phyloP scores from a whole-genome alignment of 2,888 invertebrate genomes.

The Dyspetes luteomarginatus region DNA sequence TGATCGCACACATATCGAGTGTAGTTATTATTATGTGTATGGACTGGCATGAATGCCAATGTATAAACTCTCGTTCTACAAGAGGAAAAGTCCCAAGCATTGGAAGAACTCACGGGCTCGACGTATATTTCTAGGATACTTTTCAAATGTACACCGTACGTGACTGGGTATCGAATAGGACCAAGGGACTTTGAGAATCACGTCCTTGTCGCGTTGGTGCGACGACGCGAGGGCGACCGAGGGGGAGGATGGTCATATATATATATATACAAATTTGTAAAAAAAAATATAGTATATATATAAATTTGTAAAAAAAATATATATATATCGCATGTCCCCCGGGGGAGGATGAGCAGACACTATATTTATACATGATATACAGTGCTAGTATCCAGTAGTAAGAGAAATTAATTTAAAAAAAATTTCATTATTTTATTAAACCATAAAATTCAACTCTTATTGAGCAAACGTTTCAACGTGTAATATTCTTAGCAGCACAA shows the following conservation, averaged over 20 bases:
- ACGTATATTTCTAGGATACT: conserved; percentile 48
- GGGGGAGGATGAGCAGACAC: too few relatives aligned
- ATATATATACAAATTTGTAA: too few relatives aligned
- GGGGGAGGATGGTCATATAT: too few relatives aligned
- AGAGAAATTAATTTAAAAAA: too few relatives aligned
- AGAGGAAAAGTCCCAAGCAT: conserved; percentile 14
- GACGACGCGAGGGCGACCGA: not conserved
- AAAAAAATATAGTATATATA: too few relatives aligned
- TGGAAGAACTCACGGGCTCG: conserved; percentile 17
- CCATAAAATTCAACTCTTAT: too few relatives aligned
- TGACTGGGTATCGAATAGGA: conserved; percentile 52
- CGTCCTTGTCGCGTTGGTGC: conserved; percentile 21
- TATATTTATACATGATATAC: too few relatives aligned
- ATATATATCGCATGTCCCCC: too few relatives aligned
- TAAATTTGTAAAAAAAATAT: too few relatives aligned
- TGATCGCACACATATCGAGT: not conserved
- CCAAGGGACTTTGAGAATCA: conserved; percentile 41
- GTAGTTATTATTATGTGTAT: conserved; percentile 17
- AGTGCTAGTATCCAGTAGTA: too few relatives aligned
- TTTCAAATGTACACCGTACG: conserved; percentile 52
- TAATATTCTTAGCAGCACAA: not conserved
- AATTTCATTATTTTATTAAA: too few relatives aligned
- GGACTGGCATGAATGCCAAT: conserved; percentile 17
- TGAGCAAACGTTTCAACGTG: too few relatives aligned
- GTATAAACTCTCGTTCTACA: not conserved